Percentiles rank a stretch among this genome's conserved stretches.
Evolutionary conservation across 2,113 vertebrate species (phyloP).

Genomic region (Catharus minimus): DNA sequence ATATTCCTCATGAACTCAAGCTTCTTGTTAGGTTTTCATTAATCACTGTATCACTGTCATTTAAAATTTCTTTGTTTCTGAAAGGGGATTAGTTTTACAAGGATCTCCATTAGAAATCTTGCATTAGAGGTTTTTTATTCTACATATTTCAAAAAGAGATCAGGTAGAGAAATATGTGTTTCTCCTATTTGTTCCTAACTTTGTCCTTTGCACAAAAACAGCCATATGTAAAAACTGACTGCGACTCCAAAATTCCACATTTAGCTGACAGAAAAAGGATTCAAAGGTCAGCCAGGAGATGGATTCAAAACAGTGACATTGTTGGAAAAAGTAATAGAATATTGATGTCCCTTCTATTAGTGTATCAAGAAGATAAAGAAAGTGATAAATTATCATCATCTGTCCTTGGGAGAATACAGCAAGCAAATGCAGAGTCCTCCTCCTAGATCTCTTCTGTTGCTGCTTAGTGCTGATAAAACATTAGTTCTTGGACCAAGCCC

Average conservation of each 20-base stretch:
- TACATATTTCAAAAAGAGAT: background rate
- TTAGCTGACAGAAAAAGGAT: background rate
- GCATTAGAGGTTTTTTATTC: background rate
- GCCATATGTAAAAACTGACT: background rate
- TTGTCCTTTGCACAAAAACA: background rate
- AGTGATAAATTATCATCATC: background rate
- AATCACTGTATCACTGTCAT: background rate
- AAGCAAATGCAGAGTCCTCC: background rate
- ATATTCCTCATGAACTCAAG: background rate
- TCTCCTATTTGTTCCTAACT: background rate
- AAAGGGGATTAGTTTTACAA: background rate
- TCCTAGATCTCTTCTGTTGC: background rate
- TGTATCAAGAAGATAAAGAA: background rate
- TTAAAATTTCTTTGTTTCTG: background rate
- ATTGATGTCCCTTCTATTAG: background rate
- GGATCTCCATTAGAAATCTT: background rate
- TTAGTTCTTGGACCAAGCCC: background rate
- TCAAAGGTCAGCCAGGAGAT: background rate
- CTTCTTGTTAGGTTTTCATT: background rate
- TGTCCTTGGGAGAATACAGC: background rate
- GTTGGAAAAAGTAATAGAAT: background rate
- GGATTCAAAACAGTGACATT: background rate
- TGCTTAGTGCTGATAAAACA: background rate
- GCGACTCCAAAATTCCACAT: background rate
- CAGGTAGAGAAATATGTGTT: background rate